Evolutionary conservation across 2,797 vertebrate genomes (phyloP).

Genomic region (Sebastes hubbsi): DNA sequence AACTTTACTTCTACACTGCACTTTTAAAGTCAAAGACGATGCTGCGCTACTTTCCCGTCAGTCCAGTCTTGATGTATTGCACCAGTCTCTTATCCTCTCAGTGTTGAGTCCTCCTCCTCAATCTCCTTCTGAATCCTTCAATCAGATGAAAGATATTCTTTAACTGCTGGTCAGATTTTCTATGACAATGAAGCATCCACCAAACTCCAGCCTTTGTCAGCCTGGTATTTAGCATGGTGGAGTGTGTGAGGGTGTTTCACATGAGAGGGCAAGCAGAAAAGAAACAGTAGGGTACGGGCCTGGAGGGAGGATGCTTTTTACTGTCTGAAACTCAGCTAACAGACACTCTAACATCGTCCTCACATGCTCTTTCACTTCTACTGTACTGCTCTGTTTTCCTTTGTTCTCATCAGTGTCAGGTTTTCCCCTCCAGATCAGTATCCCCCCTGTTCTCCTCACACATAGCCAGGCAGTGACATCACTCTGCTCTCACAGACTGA

Average conservation of each 20-base stretch:
- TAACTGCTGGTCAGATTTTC: conserved; percentile 5
- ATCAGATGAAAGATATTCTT: conserved; percentile 3
- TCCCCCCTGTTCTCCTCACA: conserved; percentile 39
- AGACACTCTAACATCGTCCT: conserved; percentile 4
- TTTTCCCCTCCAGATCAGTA: conserved; percentile 39
- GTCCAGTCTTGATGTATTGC: not conserved
- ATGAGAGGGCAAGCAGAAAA: not conserved
- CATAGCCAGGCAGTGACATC: conserved; percentile 65
- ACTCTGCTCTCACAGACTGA: conserved; percentile 43
- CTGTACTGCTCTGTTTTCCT: conserved; percentile 21
- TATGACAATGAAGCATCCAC: not conserved
- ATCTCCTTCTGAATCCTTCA: conserved; percentile 2
- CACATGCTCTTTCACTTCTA: conserved; percentile 26
- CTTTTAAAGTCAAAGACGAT: not conserved
- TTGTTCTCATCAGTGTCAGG: not conserved
- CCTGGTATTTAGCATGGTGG: conserved; percentile 9
- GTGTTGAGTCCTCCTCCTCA: not conserved
- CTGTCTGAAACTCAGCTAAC: not conserved
- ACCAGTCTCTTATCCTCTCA: conserved; percentile 11
- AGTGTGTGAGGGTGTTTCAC: conserved; percentile 26
- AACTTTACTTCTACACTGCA: not conserved
- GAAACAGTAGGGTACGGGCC: conserved; percentile 2
- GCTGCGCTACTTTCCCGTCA: not conserved
- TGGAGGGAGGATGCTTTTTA: conserved; percentile 24
- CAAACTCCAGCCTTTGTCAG: conserved; percentile 15